Conservation (phyloP, 2,113 vertebrate species). For the Tragelaphus strepsiceros region DNA sequence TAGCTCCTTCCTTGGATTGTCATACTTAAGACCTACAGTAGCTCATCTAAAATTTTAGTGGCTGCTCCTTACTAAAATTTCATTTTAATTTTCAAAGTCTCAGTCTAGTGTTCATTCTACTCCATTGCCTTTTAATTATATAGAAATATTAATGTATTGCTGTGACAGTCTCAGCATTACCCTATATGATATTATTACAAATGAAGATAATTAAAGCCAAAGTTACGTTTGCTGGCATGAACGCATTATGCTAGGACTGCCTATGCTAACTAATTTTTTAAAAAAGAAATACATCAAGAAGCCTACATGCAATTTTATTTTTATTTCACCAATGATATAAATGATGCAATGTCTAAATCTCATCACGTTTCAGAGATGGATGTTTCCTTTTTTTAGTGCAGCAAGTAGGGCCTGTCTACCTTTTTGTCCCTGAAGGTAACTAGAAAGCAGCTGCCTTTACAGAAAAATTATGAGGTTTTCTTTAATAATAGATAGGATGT, state of each 20-base stretch:
- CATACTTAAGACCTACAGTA: background rate
- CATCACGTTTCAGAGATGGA: background rate
- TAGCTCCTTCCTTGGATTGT: background rate
- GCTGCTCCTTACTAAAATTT: background rate
- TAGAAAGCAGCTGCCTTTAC: background rate
- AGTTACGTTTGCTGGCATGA: background rate
- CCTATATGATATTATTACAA: background rate
- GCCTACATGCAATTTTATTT: background rate
- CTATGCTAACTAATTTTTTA: background rate
- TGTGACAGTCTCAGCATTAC: background rate
- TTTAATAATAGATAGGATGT: conserved; percentile 22
- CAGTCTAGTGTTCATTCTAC: background rate
- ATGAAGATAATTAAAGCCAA: background rate
- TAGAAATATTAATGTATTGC: background rate
- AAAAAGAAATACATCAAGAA: background rate
- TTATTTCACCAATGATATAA: background rate
- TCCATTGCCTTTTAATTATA: background rate
- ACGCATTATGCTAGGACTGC: background rate
- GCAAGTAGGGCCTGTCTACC: background rate
- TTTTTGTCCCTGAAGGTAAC: background rate
- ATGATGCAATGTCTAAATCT: background rate
- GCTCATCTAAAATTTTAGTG: background rate
- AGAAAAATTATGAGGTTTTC: background rate
- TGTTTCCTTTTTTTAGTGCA: background rate
- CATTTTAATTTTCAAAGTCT: background rate